These are phyloP conservation scores for Cyclopterus lumpus DNA, from an alignment of 2,797 vertebrate species.

Conservation along the genomic window DNA sequence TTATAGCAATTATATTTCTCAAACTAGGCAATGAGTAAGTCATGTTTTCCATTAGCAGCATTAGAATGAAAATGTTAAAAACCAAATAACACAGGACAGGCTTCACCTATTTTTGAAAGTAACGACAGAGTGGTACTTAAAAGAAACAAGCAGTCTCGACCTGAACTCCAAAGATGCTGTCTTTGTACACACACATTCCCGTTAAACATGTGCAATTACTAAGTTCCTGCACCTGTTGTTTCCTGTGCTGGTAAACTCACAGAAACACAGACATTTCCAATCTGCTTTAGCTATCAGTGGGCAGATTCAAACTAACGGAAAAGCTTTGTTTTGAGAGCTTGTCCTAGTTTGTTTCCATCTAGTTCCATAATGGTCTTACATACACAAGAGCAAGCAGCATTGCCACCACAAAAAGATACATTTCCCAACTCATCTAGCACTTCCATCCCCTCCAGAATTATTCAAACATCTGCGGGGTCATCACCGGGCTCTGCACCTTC, in stretches of 20 bases:
- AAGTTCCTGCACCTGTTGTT: no score
- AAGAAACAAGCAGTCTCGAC: background rate
- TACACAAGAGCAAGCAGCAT: background rate
- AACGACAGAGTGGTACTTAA: background rate
- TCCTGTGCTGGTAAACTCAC: background rate
- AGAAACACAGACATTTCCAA: background rate
- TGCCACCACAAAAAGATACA: background rate
- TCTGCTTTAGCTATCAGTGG: background rate
- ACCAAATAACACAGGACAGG: background rate
- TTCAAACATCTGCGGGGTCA: background rate
- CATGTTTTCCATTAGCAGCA: background rate
- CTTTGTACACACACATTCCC: background rate
- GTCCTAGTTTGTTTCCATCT: background rate
- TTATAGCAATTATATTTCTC: background rate
- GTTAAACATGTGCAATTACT: background rate
- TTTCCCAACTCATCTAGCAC: background rate
- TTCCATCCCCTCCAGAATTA: background rate
- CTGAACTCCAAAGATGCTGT: background rate
- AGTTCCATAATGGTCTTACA: background rate
- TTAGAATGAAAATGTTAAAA: background rate
- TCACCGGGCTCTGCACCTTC: background rate
- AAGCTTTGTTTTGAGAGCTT: background rate
- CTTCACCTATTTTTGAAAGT: background rate
- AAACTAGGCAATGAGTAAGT: background rate
- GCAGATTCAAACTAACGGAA: background rate